Base-by-base conservation (phyloP, 2,888 invertebrate genomes). In the Cryptus viduatorius region DNA sequence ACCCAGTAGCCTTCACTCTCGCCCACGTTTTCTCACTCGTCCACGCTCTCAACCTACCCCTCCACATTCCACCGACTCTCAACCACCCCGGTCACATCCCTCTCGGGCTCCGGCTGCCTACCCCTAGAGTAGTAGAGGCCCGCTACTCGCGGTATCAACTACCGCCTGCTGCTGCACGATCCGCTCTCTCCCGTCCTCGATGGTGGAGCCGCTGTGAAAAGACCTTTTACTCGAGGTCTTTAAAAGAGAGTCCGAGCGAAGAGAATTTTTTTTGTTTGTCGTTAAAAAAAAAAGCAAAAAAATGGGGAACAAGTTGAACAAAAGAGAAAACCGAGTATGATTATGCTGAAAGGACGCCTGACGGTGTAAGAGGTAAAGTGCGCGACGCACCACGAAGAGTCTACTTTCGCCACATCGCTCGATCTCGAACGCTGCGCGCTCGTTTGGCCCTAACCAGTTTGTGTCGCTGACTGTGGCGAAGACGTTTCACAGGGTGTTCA, bases 11-110 rank as follows among this genome's bases (percentile, higher is more conserved):
- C 65, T 61, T 79, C 80, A 65, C 61, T 78, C 48, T 71, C 73
- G 65, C 78, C 77, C 80, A 81, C 78, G 80, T 84, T 72, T 83
- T 81, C 84, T 81, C 79, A 48, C 83, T 79, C 77, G 48, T 53
- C 81, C 79, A 69, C 80, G 77, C 84, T 82, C 48, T 44, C 77
- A 37, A 67, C 67, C 77, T 46, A 83, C 75, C 81, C 86, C 76
- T 77, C 82, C 83, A 82, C 87, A 77, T 77, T 75, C 77, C 73
- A 72, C 72, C 76, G 71, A 78, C 83, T 83, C 83, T 83, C 67
- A 83, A 64, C 77, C 82, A 85, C 76, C 85, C 79, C 71, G 64
- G 76, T 77, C 71, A 79, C 84, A 76, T 79, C 81, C 83, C 83
- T 80, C 82, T 86, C 79, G 76, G 79, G 73, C 82, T 80, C 46